Conservation (phyloP, 2,797 vertebrate species). For the Oryzias sinensis region DNA sequence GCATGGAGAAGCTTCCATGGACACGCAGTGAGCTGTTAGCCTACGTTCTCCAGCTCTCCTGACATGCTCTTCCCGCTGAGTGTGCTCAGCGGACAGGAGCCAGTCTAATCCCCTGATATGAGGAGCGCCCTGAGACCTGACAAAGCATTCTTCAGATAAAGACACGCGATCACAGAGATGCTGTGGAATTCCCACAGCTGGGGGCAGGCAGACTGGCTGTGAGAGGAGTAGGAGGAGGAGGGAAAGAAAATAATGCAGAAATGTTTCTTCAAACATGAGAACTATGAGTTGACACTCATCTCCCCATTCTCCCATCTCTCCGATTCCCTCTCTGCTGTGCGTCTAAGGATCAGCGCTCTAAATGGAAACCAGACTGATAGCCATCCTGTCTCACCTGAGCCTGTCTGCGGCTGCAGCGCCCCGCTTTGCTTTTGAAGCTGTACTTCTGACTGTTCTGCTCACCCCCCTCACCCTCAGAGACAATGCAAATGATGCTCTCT, state of each 20-base stretch:
- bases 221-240: conserved; percentile 26
- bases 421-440: conserved; percentile 48
- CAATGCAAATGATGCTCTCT: conserved; percentile 51
- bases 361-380: conserved; percentile 82
- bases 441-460: conserved; percentile 44
- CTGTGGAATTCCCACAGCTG: conserved; percentile 87
- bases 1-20: conserved; percentile 45
- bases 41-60: conserved; percentile 88
- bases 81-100: conserved; percentile 77
- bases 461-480: conserved; percentile 36
- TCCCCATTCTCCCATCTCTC: conserved; percentile 30
- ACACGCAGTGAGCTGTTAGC: conserved; percentile 85
- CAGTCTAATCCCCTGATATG: conserved; percentile 98
- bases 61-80: conserved; percentile 57
- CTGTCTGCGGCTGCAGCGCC: conserved; percentile 55
- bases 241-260: conserved; percentile 42
- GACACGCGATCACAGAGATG: conserved; percentile 88
- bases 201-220: conserved; percentile 43
- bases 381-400: conserved; percentile 67
- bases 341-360: conserved; percentile 70
- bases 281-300: conserved; percentile 76
- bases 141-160: conserved; percentile 99
- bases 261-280: conserved; percentile 71
- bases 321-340: conserved; percentile 10
- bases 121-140: conserved; percentile 96